Evolutionary conservation across 1,140 invertebrate species (phyloP).

Genomic region (Metaphire vulgaris): DNA sequence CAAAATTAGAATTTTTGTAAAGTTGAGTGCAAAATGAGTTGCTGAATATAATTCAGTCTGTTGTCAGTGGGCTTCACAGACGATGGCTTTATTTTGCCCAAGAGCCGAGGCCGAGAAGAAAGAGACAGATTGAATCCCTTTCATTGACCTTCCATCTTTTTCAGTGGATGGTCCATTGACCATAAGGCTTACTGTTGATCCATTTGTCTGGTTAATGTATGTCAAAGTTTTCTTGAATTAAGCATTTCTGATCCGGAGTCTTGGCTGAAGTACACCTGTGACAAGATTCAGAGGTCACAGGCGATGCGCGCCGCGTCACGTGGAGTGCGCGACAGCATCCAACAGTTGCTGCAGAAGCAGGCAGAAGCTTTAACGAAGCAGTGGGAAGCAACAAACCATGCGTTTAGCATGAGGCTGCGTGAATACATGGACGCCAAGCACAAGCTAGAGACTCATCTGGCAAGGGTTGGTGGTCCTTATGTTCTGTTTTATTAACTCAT

Average conservation of each 20-base stretch:
- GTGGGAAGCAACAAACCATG: constrained; percentile 25
- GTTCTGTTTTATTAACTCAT: constrained; percentile 13
- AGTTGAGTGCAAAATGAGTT: no score
- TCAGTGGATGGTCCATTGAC: no score
- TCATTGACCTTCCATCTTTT: no score
- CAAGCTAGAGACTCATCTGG: constrained; percentile 70
- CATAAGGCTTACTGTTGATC: no score
- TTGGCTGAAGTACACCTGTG: constrained; percentile 73
- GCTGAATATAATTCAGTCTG: no score
- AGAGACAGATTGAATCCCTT: no score
- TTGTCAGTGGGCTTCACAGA: no score
- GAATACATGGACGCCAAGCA: constrained; percentile 48
- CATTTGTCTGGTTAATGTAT: no score
- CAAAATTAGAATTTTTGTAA: no score
- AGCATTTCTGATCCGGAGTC: constrained; percentile 67
- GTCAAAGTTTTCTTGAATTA: no score
- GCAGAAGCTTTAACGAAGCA: constrained; percentile 16
- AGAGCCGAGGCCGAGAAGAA: no score
- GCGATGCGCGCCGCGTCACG: constrained; percentile 67
- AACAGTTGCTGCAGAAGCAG: constrained; percentile 20
- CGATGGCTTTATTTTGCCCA: no score
- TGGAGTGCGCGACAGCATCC: constrained; percentile 58
- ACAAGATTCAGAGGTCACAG: constrained; percentile 69
- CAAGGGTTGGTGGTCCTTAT: constrained; percentile 57
- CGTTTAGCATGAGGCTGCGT: constrained; percentile 28